phyloP scores from a whole-genome alignment of 1,140 invertebrate species.

The Lineus longissimus region DNA sequence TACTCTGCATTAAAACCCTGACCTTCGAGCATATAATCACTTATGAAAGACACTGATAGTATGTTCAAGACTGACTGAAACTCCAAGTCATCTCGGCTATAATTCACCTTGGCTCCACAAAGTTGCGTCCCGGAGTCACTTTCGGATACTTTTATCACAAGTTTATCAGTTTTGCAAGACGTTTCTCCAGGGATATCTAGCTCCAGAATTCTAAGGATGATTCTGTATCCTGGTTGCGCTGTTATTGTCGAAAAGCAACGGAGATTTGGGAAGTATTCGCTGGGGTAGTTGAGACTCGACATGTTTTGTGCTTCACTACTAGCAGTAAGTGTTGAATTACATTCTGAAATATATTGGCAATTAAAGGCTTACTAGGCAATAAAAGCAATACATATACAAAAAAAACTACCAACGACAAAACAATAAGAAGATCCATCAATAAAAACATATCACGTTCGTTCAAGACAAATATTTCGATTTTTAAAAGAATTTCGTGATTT shows the following conservation, averaged over 20 bases:
- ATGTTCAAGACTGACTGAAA: slow-evolving; percentile 7
- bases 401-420: too few species aligned
- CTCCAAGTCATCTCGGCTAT: slow-evolving; percentile 15
- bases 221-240: background rate
- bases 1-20: slow-evolving; percentile 22
- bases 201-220: slow-evolving; percentile 7
- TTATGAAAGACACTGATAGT: slow-evolving; percentile 12
- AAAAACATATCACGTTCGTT: too few species aligned
- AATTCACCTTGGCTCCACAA: background rate
- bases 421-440: too few species aligned
- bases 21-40: slow-evolving; percentile 17
- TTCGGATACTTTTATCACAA: background rate
- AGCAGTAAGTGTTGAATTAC: too few species aligned
- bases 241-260: slow-evolving; percentile 5
- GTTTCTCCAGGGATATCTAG: background rate
- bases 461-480: too few species aligned
- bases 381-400: too few species aligned
- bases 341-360: too few species aligned
- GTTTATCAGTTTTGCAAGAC: slow-evolving; percentile 1
- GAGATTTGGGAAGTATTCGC: slow-evolving; percentile 17
- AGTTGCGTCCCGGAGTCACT: background rate
- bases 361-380: too few species aligned
- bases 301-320: too few species aligned
- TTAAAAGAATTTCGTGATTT: too few species aligned
- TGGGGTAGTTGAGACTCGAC: slow-evolving; percentile 8